Evolutionary conservation across 2,113 vertebrate species (phyloP).

Genomic region (Arothron firmamentum): DNA sequence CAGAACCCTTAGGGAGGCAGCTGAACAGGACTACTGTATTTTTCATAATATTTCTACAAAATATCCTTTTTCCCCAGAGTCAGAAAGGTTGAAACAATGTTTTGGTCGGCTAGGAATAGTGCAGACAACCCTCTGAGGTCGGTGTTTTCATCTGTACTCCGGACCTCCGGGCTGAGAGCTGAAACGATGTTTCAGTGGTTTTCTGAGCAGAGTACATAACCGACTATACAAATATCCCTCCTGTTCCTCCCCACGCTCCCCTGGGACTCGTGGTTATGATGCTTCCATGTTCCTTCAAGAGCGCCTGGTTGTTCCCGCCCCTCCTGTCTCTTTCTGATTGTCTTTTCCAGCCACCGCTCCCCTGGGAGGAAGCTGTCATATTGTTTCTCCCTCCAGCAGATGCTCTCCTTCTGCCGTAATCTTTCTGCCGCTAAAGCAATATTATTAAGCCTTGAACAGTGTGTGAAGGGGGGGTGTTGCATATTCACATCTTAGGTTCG

Average conservation of each 20-base stretch:
- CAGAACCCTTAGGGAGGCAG: constrained; percentile 13
- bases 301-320: constrained; percentile 44
- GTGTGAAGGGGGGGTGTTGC: constrained; percentile 2
- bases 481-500: constrained; percentile 48
- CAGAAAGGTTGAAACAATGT: no score
- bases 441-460: constrained; percentile 49
- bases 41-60: background rate
- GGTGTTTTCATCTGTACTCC: no score
- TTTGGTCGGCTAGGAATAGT: no score
- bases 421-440: constrained; percentile 63
- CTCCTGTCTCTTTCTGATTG: constrained; percentile 50
- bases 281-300: constrained; percentile 45
- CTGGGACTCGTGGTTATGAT: constrained; percentile 43
- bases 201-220: constrained; percentile 1
- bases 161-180: no score
- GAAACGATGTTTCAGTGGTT: no score
- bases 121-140: no score
- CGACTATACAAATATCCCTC: constrained; percentile 13
- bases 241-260: constrained; percentile 13
- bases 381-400: constrained; percentile 66
- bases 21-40: background rate
- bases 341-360: constrained; percentile 64
- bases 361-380: constrained; percentile 54
- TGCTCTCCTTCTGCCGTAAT: constrained; percentile 61
- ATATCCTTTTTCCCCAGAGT: no score